phyloP scores from a whole-genome alignment of 2,888 invertebrate genomes.

The Dichetophora obliterata region DNA sequence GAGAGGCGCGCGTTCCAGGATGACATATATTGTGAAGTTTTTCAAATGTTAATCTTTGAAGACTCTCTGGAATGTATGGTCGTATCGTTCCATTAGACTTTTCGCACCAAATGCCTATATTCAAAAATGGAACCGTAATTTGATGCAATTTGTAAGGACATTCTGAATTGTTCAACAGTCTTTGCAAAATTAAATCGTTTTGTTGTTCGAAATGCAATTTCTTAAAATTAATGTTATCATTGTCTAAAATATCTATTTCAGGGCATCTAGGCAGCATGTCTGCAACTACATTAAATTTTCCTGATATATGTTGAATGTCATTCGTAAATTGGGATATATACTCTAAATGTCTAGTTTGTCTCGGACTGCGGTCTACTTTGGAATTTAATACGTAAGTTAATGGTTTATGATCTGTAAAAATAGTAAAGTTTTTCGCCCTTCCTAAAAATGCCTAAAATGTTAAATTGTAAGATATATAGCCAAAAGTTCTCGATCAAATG shows the following conservation, averaged over 20 bases:
- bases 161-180: neutral
- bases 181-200: neutral
- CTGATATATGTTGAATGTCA: neutral
- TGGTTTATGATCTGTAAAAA: slow-evolving; percentile 4
- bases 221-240: too few relatives aligned
- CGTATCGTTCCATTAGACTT: neutral
- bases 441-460: neutral
- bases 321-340: neutral
- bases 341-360: neutral
- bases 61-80: neutral
- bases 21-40: neutral
- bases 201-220: too few relatives aligned
- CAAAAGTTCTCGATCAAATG: neutral
- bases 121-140: neutral
- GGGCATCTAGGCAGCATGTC: too few relatives aligned
- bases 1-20: neutral
- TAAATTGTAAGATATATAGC: neutral
- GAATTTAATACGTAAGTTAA: neutral
- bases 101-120: neutral
- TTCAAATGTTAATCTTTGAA: neutral
- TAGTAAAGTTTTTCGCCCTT: neutral
- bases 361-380: neutral
- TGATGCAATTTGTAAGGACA: neutral
- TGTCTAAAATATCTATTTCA: neutral
- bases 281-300: too few relatives aligned